Evolutionary conservation across 2,113 vertebrate genomes (phyloP).

Genomic region (Artemisiospiza belli): DNA sequence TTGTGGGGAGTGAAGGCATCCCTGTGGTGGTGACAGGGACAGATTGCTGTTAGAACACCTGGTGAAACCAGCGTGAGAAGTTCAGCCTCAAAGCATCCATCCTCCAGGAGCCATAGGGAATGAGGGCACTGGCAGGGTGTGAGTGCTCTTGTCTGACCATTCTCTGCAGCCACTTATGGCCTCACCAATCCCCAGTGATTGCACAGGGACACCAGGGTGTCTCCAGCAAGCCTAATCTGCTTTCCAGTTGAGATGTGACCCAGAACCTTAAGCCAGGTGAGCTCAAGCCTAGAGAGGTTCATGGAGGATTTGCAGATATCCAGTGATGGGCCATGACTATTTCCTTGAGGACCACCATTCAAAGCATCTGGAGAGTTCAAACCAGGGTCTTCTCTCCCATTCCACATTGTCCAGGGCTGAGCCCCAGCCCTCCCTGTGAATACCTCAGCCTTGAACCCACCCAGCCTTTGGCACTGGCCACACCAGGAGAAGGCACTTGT

Average conservation of each 20-base stretch:
- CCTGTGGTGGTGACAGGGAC: rapidly evolving
- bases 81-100: not conserved
- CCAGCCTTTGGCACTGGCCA: not conserved
- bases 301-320: not conserved
- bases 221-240: not conserved
- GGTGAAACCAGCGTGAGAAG: not conserved
- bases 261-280: not conserved
- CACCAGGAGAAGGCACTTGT: not conserved
- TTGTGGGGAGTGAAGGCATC: not conserved
- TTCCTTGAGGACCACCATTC: not conserved
- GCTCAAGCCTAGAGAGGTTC: not conserved
- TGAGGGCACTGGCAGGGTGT: not conserved
- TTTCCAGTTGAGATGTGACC: not conserved
- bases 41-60: not conserved
- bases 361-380: not conserved
- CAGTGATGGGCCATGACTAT: not conserved
- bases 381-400: not conserved
- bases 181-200: not conserved
- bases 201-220: not conserved
- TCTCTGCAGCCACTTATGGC: not conserved
- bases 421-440: not conserved
- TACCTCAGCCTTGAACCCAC: not conserved
- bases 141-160: not conserved
- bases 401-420: not conserved
- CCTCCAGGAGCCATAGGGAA: not conserved